Evolutionary conservation across 1,140 invertebrate genomes (phyloP).

Genomic region (Physella acuta): DNA sequence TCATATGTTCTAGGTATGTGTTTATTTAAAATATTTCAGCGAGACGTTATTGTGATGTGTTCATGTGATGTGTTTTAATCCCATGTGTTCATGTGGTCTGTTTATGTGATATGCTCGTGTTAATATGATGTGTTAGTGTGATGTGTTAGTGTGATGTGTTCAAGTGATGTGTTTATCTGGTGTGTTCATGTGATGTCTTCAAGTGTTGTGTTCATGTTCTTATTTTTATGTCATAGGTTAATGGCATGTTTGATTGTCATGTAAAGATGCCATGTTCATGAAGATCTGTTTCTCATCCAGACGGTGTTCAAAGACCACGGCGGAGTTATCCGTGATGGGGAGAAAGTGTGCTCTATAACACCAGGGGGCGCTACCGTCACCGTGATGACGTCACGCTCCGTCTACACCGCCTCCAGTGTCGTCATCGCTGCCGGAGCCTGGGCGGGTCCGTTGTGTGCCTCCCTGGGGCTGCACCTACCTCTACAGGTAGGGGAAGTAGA

Average conservation of each 20-base stretch:
- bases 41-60: too few species aligned
- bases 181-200: background rate
- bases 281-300: slow-evolving; percentile 26
- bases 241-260: too few species aligned
- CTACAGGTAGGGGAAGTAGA: slow-evolving; percentile 42
- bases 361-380: slow-evolving; percentile 36
- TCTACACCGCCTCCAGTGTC: slow-evolving; percentile 39
- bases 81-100: background rate
- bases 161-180: background rate
- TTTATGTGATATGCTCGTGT: background rate
- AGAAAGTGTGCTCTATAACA: slow-evolving; percentile 36
- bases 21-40: too few species aligned
- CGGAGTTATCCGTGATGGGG: slow-evolving; percentile 43
- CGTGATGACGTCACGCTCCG: slow-evolving; percentile 40
- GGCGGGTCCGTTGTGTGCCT: slow-evolving; percentile 41
- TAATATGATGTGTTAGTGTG: background rate
- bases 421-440: slow-evolving; percentile 51
- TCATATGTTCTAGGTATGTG: too few species aligned
- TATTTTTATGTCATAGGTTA: too few species aligned
- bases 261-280: too few species aligned
- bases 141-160: background rate
- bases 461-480: slow-evolving; percentile 44
- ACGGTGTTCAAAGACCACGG: slow-evolving; percentile 44
- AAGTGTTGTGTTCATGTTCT: background rate
- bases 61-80: background rate